These are phyloP conservation scores for Calameuta idolon DNA, from an alignment of 2,888 invertebrate genomes.

Conservation along the genomic window DNA sequence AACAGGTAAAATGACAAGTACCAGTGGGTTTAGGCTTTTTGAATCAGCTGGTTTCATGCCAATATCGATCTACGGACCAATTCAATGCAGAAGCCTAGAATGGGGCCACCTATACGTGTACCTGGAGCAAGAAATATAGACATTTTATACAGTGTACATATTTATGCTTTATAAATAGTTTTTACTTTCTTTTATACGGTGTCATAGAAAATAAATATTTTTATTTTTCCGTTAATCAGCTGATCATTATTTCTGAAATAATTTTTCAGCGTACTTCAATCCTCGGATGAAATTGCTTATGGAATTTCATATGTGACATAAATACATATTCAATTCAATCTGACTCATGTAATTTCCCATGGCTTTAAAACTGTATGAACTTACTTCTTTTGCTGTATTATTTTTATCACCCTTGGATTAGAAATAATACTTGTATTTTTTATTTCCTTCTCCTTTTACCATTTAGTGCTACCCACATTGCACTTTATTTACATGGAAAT, in stretches of 20 bases:
- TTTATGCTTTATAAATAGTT: no score
- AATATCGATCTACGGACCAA: constrained; percentile 35
- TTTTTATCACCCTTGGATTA: neutral
- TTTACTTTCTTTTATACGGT: neutral
- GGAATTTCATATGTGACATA: neutral
- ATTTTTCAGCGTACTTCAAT: neutral
- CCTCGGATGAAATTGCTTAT: neutral
- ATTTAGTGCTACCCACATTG: neutral
- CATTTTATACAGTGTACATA: no score
- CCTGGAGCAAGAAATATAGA: neutral
- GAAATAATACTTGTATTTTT: neutral
- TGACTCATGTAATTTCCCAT: neutral
- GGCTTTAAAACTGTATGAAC: neutral
- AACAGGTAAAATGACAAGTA: neutral
- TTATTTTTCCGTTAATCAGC: neutral
- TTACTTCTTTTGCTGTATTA: neutral
- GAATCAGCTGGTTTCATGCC: constrained; percentile 41
- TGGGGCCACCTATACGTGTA: neutral
- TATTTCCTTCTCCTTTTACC: neutral
- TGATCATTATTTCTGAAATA: neutral
- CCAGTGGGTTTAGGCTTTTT: neutral
- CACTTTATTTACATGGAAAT: neutral
- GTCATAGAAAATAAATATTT: neutral
- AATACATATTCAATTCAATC: neutral
- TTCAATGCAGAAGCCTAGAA: neutral